Base-by-base conservation (phyloP, 2,113 vertebrate genomes). In the Mionectes macconnelli region DNA sequence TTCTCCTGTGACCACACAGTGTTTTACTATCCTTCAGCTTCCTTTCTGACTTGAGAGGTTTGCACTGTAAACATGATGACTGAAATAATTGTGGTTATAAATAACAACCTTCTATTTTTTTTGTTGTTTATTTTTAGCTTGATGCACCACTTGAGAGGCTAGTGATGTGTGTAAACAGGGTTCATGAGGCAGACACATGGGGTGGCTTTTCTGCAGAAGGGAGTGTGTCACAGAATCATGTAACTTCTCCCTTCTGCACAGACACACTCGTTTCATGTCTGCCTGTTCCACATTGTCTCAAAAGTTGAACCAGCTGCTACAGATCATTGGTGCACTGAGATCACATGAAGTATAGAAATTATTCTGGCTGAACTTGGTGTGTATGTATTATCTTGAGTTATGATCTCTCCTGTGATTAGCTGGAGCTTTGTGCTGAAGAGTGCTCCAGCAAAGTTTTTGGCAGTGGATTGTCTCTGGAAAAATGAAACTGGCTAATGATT, bases 401-500 rank as follows among this genome's bases (percentile, higher is more conserved):
- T 53, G 12, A 55, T 80, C 39, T 66, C 19, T 66, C 6, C 28
- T 76, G 23, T 84, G 74, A 53, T 70, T 50, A 55, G 0, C 55
- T 62, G 49, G 24, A 69, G 40, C 17, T 74, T 84, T 59, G 20
- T 5, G 4, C 27, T 56, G 22, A 66, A 90, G 67, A 74, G 20
- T 75, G 42, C 24, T 86, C 22, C 74, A 90, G 5, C 13, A 66
- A 62, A 59, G 17, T 30, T 91, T 85, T 60, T 64, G 68, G 35
- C 52, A 60, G 31, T 50, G 37, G 25, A 37, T 59, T n/a, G 33
- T n/a, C 60, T 11, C 33, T 66, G 53, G 31, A 39, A 84, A 67
- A 64, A 33, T 87, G 15, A 69, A 89, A 31, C n/a, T 89, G 40
- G 73, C 47, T 92, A 92, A 92, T 96, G 83, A 92, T 96, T 95